phyloP scores from a whole-genome alignment of 2,113 vertebrate species.

The Athene cunicularia region DNA sequence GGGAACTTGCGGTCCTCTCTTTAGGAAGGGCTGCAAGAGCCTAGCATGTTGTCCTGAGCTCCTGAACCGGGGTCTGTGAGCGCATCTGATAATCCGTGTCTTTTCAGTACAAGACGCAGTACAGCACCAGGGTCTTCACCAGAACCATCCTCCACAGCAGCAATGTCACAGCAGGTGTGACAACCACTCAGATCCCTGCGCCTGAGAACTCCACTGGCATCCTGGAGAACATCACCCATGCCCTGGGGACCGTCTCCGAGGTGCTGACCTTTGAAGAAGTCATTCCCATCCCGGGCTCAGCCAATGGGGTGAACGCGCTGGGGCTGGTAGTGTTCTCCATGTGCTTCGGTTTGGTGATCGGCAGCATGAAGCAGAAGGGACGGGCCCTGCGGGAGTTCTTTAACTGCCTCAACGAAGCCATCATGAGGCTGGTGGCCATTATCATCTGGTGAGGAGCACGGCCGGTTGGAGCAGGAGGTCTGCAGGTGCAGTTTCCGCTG shows the following conservation, averaged over 20 bases:
- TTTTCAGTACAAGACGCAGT: constrained; percentile 93
- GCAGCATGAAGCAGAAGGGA: constrained; percentile 95
- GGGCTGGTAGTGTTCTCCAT: constrained; percentile 96
- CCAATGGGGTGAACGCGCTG: constrained; percentile 90
- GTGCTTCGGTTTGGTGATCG: constrained; percentile 93
- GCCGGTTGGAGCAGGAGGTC: constrained; percentile 36
- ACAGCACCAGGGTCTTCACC: constrained; percentile 78
- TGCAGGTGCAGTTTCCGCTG: constrained; percentile 67
- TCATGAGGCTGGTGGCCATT: constrained; percentile 94
- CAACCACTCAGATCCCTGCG: constrained; percentile 36
- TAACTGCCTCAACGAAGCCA: constrained; percentile 94
- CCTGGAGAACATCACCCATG: constrained; percentile 79
- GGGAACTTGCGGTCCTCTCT: background rate
- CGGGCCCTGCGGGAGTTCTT: constrained; percentile 92
- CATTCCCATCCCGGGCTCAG: constrained; percentile 86
- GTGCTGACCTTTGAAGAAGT: constrained; percentile 86
- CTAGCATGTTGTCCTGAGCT: background rate
- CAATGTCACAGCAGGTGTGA: constrained; percentile 50
- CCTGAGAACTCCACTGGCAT: constrained; percentile 72
- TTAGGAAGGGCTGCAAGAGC: background rate
- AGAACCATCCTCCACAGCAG: constrained; percentile 68
- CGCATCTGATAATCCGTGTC: constrained; percentile 39
- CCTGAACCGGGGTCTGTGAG: background rate
- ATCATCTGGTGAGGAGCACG: constrained; percentile 92
- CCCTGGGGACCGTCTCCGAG: constrained; percentile 78